Evolutionary conservation across 1,140 invertebrate genomes (phyloP).

Genomic region (Psix sp.): DNA sequence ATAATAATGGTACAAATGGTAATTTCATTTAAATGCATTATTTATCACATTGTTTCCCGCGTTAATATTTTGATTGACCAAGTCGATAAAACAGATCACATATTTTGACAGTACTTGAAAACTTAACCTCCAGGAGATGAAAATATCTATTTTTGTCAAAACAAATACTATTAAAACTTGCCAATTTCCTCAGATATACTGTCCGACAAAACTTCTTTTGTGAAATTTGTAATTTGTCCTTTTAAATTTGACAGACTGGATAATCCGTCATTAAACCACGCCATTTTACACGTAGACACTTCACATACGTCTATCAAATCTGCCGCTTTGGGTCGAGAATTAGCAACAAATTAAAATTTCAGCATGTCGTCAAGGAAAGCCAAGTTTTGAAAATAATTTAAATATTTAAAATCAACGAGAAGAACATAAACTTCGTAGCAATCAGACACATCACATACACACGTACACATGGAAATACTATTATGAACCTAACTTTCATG

Average conservation of each 20-base stretch:
- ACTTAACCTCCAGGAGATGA: constrained; percentile 60
- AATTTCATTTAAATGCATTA: no score
- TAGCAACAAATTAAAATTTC: constrained; percentile 10
- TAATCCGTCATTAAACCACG: constrained; percentile 86
- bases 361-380: constrained; percentile 23
- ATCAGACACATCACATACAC: constrained; percentile 42
- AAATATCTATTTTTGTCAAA: constrained; percentile 1
- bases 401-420: constrained; percentile 19
- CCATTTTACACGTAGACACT: constrained; percentile 80
- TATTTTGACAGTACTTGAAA: constrained; percentile 72
- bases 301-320: constrained; percentile 8
- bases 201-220: constrained; percentile 84
- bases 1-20: no score
- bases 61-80: constrained; percentile 3
- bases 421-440: constrained; percentile 49
- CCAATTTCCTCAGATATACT: constrained; percentile 78
- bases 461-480: constrained; percentile 4
- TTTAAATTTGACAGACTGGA: constrained; percentile 83
- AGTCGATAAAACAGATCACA: constrained; percentile 65
- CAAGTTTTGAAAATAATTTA: constrained; percentile 31
- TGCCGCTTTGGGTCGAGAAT: constrained; percentile 10
- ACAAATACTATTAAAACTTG: constrained; percentile 61
- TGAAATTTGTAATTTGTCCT: constrained; percentile 86
- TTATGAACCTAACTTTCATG: constrained; percentile 34
- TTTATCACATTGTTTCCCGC: constrained; percentile 32